Evolutionary conservation across 2,113 vertebrate genomes (phyloP), one percentile per base, ranked within the genome.

Genomic region (Lampris incognitus): DNA sequence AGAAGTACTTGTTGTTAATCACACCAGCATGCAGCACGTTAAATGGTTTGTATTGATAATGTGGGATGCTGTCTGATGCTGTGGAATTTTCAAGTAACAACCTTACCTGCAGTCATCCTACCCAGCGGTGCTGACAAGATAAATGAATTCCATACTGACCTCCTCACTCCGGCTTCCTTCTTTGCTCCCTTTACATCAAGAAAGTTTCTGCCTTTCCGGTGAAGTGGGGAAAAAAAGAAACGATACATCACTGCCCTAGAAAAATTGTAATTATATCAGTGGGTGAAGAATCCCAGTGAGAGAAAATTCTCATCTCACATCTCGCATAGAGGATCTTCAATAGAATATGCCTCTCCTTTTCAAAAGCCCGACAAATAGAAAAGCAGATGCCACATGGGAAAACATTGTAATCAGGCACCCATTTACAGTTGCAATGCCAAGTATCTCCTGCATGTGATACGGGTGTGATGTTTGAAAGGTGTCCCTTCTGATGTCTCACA

Each of bases 231-330:
- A 51, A 48, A 60, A 48, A 75, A 60, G 63, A 73, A 67, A 57
- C 38, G 38, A 82, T 74, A 76, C 60, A 81, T 79, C 69, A 58
- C 42, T 84, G 84, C 55, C 77, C 55, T 62, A 79, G 77, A 87
- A 83, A 86, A 68, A 69, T 40, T 70, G 6, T 82, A 84, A 89
- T 90, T 87, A 87, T 86, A 88, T 89, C 70, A 81, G 78, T 68
- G 64, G 78, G 76, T 72, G 79, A 59, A 79, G 85, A 82, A 82
- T 72, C 52, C 60, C 60, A 64, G 60, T 36, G 77, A 70, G 70
- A n/a, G 56, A 72, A 82, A 69, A 74, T 71, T 78, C 61, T 85
- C 51, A 89, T 89, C 85, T 87, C 74, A 40, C 44, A 24, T 24
- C 24, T 50, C 46, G 64, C 58, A 84, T 70, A 46, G 73, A 79